phyloP scores from a whole-genome alignment of 2,113 vertebrate genomes.

The Dryoscopus gambensis region DNA sequence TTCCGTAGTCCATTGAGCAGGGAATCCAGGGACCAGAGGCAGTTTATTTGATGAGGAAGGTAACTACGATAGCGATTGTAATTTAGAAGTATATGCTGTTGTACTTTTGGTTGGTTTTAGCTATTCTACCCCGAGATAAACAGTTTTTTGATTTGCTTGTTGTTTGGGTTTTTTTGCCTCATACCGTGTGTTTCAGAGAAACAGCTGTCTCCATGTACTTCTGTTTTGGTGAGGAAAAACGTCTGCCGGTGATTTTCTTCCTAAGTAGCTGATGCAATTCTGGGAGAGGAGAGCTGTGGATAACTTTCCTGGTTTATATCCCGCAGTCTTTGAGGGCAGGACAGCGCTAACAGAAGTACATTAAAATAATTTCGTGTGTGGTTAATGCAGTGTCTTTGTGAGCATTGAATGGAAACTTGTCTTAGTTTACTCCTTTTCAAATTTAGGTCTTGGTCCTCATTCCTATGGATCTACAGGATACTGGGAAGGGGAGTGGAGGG shows the following conservation, averaged over 20 bases:
- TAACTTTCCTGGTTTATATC: background rate
- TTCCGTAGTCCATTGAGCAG: background rate
- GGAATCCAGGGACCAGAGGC: background rate
- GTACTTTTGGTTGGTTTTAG: background rate
- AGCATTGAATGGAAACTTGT: background rate
- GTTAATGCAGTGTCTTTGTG: background rate
- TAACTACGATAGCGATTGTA: background rate
- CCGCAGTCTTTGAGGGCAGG: background rate
- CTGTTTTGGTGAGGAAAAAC: background rate
- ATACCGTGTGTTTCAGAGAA: background rate
- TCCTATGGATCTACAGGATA: background rate
- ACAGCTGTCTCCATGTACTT: background rate
- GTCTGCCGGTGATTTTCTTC: background rate
- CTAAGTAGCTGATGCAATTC: background rate
- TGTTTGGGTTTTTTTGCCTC: background rate
- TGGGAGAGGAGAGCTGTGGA: background rate
- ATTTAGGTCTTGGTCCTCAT: background rate
- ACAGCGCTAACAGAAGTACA: background rate
- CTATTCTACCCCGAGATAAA: background rate
- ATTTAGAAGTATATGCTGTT: fast-evolving
- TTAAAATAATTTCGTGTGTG: background rate
- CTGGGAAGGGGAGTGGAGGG: fast-evolving
- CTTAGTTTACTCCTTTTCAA: background rate
- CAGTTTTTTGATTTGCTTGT: too few species aligned
- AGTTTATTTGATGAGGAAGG: background rate